Evolutionary conservation across 2,797 vertebrate species (phyloP).

Genomic region (Dryobates pubescens): DNA sequence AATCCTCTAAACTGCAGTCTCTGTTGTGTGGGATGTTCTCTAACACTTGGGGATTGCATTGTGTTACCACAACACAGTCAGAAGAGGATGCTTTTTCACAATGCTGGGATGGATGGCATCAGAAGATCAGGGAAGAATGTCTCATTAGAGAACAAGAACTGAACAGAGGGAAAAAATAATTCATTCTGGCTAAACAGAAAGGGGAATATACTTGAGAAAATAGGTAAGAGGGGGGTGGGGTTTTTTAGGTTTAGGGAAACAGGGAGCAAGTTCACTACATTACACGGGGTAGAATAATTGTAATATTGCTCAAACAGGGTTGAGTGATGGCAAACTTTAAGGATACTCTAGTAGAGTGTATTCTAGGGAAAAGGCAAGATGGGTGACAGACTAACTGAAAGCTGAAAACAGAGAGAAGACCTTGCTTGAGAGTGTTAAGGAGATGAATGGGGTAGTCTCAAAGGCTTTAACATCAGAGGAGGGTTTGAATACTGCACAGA

Average conservation of each 20-base stretch:
- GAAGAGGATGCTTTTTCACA: neutral
- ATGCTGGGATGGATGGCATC: neutral
- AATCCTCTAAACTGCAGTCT: neutral
- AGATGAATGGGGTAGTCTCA: neutral
- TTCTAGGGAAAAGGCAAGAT: neutral
- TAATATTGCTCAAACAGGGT: neutral
- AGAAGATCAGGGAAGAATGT: neutral
- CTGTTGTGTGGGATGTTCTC: neutral
- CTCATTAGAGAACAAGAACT: neutral
- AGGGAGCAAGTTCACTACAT: neutral
- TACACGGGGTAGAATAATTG: neutral
- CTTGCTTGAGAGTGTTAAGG: neutral
- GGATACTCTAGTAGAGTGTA: neutral
- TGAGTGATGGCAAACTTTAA: neutral
- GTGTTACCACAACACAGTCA: neutral
- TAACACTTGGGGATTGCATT: neutral
- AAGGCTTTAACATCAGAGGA: constrained; percentile 17
- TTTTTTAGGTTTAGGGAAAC: neutral
- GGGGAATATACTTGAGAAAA: neutral
- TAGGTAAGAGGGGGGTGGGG: neutral
- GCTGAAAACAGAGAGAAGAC: neutral
- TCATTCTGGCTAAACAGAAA: neutral
- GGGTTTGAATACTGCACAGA: neutral
- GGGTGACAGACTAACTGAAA: neutral
- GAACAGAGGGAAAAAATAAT: neutral